Evolutionary conservation across 2,797 vertebrate species (phyloP).

Genomic region (Pterois miles): DNA sequence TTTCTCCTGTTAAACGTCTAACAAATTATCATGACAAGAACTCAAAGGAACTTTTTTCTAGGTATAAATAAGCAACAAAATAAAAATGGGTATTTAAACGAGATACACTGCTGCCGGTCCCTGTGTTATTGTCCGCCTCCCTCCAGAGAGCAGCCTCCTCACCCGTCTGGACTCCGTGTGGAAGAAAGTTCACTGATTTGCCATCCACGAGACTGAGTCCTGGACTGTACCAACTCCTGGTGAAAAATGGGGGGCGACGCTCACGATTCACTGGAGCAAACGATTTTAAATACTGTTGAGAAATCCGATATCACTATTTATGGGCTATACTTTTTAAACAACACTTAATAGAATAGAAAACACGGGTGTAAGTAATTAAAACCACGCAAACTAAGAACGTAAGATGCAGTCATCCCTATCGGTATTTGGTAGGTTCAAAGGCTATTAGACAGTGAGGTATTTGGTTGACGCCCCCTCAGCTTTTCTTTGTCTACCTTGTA

Average conservation of each 20-base stretch:
- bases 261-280: neutral
- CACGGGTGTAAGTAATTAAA: neutral
- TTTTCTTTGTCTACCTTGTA: conserved; percentile 74
- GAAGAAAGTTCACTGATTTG: conserved; percentile 70
- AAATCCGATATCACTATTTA: rapidly evolving
- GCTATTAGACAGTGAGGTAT: conserved; percentile 58
- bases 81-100: neutral
- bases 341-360: neutral
- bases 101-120: neutral
- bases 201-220: conserved; percentile 34
- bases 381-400: rapidly evolving
- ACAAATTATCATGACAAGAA: neutral
- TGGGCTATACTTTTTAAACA: rapidly evolving
- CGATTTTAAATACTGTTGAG: rapidly evolving
- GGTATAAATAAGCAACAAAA: neutral
- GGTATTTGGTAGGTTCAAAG: conserved; percentile 54
- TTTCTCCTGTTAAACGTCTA: neutral
- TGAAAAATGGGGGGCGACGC: rapidly evolving
- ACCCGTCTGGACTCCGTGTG: conserved; percentile 20
- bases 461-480: conserved; percentile 60
- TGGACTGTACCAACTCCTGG: conserved; percentile 66
- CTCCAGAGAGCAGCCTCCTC: neutral
- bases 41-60: neutral
- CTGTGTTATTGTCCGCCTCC: conserved; percentile 17
- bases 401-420: neutral